Evolutionary conservation across 35 echinoderm and acorn worm genomes (phyloP).

Genomic region (Diadema setosum): DNA sequence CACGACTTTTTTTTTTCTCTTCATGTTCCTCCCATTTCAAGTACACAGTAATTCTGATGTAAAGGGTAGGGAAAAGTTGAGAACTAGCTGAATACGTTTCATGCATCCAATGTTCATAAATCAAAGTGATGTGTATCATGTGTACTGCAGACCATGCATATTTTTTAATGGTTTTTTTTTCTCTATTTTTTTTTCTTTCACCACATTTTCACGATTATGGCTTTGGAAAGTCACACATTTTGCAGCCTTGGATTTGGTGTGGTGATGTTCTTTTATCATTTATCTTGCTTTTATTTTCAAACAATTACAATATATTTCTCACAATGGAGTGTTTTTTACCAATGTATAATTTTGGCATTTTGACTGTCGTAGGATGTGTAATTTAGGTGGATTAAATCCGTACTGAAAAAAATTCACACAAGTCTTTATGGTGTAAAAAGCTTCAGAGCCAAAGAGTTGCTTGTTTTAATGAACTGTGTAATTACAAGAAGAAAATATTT

Average conservation of each 20-base stretch:
- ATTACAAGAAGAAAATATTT: constrained; percentile 17
- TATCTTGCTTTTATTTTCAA: neutral
- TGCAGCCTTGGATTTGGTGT: neutral
- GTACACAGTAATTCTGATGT: too few relatives aligned
- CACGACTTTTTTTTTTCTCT: too few relatives aligned
- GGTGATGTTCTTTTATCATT: neutral
- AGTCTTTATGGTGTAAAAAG: too few relatives aligned
- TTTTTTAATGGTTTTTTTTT: too few relatives aligned
- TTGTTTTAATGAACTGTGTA: neutral
- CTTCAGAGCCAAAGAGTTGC: constrained; percentile 17
- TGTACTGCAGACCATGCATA: too few relatives aligned
- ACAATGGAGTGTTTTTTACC: neutral
- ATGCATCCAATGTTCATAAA: too few relatives aligned
- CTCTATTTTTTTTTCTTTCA: too few relatives aligned
- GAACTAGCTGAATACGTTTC: too few relatives aligned
- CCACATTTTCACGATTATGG: too few relatives aligned
- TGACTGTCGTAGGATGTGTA: neutral
- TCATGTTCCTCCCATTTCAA: too few relatives aligned
- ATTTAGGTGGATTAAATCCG: neutral
- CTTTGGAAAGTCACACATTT: neutral
- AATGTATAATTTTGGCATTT: neutral
- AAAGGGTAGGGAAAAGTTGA: too few relatives aligned
- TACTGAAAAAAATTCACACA: neutral
- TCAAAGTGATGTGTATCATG: too few relatives aligned
- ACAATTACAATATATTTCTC: neutral